phyloP scores from a whole-genome alignment of 2,113 vertebrate genomes.

The Mugil cephalus region DNA sequence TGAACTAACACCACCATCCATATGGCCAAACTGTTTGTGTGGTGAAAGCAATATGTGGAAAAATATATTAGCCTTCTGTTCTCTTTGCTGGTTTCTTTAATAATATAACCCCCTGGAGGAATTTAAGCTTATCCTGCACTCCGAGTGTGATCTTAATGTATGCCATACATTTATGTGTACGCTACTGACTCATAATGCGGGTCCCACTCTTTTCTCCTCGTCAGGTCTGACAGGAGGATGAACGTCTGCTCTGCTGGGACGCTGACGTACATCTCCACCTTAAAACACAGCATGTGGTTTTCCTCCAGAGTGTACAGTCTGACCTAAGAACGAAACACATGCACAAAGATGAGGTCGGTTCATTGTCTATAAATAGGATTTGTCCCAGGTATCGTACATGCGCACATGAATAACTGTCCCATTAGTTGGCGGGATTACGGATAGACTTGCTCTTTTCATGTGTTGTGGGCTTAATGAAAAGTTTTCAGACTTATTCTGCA shows the following conservation, averaged over 20 bases:
- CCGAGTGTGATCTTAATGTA: not conserved
- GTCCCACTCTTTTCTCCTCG: constrained; percentile 91
- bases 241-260: constrained; percentile 87
- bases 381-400: not conserved
- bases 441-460: too few relatives aligned
- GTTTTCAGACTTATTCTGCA: too few relatives aligned
- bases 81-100: not conserved
- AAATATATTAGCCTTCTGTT: not conserved
- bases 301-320: constrained; percentile 93
- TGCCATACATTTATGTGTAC: not conserved
- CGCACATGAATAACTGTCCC: not conserved
- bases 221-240: constrained; percentile 90
- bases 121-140: not conserved
- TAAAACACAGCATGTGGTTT: constrained; percentile 92
- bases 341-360: constrained; percentile 8
- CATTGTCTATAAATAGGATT: constrained; percentile 3
- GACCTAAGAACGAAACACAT: constrained; percentile 82
- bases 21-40: not conserved
- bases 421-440: not conserved
- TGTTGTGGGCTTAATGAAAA: too few relatives aligned
- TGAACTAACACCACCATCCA: not conserved
- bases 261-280: constrained; percentile 88
- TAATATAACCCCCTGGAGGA: not conserved
- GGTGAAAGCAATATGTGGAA: not conserved
- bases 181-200: constrained; percentile 89